These are phyloP conservation scores for Panorpa germanica DNA, from an alignment of 2,888 invertebrate genomes.

Conservation along the genomic window DNA sequence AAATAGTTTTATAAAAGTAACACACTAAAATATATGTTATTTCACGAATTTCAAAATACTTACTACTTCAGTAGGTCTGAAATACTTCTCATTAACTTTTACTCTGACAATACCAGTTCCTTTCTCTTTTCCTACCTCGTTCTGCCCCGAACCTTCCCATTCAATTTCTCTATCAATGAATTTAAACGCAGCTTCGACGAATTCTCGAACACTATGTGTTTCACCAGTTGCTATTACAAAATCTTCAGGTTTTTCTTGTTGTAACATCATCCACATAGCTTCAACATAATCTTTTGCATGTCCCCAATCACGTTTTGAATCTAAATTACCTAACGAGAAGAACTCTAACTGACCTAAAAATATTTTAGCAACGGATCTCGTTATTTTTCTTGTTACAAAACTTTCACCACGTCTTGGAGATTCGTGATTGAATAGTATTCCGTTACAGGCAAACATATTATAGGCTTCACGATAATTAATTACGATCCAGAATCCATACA, in stretches of 20 bases:
- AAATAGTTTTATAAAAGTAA: slow-evolving; percentile 8
- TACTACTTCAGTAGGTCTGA: slow-evolving; percentile 95
- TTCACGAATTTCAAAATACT: too few species aligned
- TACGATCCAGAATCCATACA: slow-evolving; percentile 93
- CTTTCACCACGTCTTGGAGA: slow-evolving; percentile 91
- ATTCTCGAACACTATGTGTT: slow-evolving; percentile 87
- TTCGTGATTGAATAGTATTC: slow-evolving; percentile 92
- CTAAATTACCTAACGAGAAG: slow-evolving; percentile 85
- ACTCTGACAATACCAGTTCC: slow-evolving; percentile 58
- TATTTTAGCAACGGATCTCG: slow-evolving; percentile 94
- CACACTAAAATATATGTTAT: slow-evolving; percentile 4
- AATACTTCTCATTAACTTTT: slow-evolving; percentile 82
- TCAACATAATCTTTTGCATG: slow-evolving; percentile 92
- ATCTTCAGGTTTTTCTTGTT: slow-evolving; percentile 79
- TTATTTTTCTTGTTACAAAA: slow-evolving; percentile 96
- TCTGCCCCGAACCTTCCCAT: slow-evolving; percentile 75
- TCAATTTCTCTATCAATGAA: slow-evolving; percentile 59
- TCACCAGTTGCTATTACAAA: slow-evolving; percentile 96
- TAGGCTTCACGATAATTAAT: slow-evolving; percentile 93
- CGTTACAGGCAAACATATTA: slow-evolving; percentile 88
- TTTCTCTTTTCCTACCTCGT: slow-evolving; percentile 57
- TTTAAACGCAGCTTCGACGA: slow-evolving; percentile 81
- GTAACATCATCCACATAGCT: slow-evolving; percentile 99
- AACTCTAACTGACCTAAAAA: slow-evolving; percentile 65
- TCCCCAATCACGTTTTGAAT: slow-evolving; percentile 96